Evolutionary conservation across 1,140 invertebrate genomes (phyloP), one percentile per base, ranked within the genome.

Genomic region (Camponotus floridanus): DNA sequence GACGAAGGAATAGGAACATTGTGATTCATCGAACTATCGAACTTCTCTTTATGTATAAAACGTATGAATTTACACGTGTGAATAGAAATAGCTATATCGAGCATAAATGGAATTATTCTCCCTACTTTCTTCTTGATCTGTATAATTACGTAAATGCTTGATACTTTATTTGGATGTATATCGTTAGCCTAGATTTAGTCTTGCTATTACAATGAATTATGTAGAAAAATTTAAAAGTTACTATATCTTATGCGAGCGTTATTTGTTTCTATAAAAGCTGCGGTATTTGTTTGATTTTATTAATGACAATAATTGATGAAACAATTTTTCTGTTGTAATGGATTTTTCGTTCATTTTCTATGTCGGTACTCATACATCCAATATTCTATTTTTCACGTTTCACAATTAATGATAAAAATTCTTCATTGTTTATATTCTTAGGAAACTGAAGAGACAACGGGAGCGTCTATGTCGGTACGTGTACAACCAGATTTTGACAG

Each of bases 401-500:
- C 13, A 36, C 3, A 42, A 0, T 55, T 36, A 13, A 13, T 31
- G 15, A n/a, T 36, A 79, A 68, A 80, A 85, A 71, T 33, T 33
- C 7, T 15, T 13, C 21, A 57, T 85, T 76, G 26, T 87, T 51
- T 15, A 51, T 39, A 86, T 74, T 95, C 94, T 15, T 94, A 97
- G 97, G 97, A 97, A 97, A 94, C 93, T 96, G 67, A 95, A 96
- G 79, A 96, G 95, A 91, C 96, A 97, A 91, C 95, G 95, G 13
- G 96, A 97, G 89, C 95, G 96, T 80, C 94, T 97, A 31, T 97
- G 97, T 93, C 96, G 96, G 80, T 96, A 95, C 74, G 95, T 97
- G 84, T 97, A 96, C 93, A 96, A 96, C 92, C 95, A 96, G 71
- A 93, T 96, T 80, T 93, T 97, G 57, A 95, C 95, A 48, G 94